phyloP scores from a whole-genome alignment of 2,888 invertebrate genomes.

The Synanthedon andrenaeformis region DNA sequence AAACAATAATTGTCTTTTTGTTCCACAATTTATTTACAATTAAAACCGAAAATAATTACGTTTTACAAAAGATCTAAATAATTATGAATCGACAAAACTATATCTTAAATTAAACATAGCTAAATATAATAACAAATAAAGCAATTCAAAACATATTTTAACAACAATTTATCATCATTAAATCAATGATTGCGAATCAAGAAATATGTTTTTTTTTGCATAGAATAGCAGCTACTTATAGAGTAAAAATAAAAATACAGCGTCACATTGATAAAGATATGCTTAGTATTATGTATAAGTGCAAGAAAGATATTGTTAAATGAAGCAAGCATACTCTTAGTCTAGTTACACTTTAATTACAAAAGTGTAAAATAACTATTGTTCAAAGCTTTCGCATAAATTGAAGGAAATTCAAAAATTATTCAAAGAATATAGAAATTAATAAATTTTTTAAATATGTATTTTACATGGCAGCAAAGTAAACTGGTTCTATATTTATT shows the following conservation, averaged over 20 bases:
- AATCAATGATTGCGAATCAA: too few species aligned
- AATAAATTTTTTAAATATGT: too few species aligned
- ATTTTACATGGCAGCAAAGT: too few species aligned
- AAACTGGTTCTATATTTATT: too few species aligned
- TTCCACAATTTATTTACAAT: neutral
- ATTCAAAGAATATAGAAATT: too few species aligned
- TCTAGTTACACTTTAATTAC: slow-evolving; percentile 60
- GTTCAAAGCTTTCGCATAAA: too few species aligned
- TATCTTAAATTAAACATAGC: neutral
- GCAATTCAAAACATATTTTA: neutral
- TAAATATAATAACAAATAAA: neutral
- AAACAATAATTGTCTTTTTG: neutral
- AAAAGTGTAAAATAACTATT: slow-evolving; percentile 24
- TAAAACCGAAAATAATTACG: neutral
- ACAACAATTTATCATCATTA: neutral
- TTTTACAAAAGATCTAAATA: neutral
- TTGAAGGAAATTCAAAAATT: too few species aligned
- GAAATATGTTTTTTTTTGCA: too few species aligned
- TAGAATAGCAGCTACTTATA: too few species aligned
- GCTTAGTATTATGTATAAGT: neutral
- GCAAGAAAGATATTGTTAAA: slow-evolving; percentile 13
- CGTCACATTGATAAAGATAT: too few species aligned
- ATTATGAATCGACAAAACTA: neutral
- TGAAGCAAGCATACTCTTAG: slow-evolving; percentile 41
- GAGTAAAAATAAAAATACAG: too few species aligned